Base-by-base conservation (phyloP, 1,140 invertebrate genomes). In the Thaumatotibia leucotreta region DNA sequence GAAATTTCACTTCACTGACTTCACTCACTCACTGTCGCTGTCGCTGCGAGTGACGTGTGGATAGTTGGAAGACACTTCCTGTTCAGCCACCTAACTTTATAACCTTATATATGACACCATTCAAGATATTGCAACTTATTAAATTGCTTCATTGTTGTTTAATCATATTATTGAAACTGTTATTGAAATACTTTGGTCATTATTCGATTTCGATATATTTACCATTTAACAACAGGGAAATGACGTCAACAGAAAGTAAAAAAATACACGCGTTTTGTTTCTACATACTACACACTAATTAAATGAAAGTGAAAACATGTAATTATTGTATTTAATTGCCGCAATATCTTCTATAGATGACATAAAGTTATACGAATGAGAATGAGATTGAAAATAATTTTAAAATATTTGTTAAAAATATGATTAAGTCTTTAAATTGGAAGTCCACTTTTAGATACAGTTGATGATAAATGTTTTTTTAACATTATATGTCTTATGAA, bases 41-140 rank as follows among this genome's bases (percentile, higher is more conserved):
- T 54, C 52, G 69, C 67, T 69, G 75, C 77, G 76, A 90, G 79
- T 90, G 88, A 90, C 86, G 88, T 90, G 88, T 90, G 78, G 86
- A 85, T 81, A 85, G 80, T 89, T 89, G 88, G 88, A 76, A 79
- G 79, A 69, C n/a, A 82, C 75, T 87, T 89, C 86, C 86, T 79
- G 74, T 81, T 68, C 70, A 61, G 10, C 11, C 11, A 11, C 6
- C 10, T 24, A 2, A 66, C 52, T 58, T 65, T 66, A 32, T 61
- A 31, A 32, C 31, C 6, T n/a, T 4, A 10, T 23, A 35, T 22
- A 35, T 17, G 11, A 31, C 24, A 32, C 17, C 6, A 32, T 32
- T 61, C n/a, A 61, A 14, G 32, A 14, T 32, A 10, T 33, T 10
- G 17, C 9, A 32, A 61, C 31, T n/a, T 61, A 17, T 5, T 31